Evolutionary conservation across 2,797 vertebrate species (phyloP).

Genomic region (Siniperca obscura): DNA sequence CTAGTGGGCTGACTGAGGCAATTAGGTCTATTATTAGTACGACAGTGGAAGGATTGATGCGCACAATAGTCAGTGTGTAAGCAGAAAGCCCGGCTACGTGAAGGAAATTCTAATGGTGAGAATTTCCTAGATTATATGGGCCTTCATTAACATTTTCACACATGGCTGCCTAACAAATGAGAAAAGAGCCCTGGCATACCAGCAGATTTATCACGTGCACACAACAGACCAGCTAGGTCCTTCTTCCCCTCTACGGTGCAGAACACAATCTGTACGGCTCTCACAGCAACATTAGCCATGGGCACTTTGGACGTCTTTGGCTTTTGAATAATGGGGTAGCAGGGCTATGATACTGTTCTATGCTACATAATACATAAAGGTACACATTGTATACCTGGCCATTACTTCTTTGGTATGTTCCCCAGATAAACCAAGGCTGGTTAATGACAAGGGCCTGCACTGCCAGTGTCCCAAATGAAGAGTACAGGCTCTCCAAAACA

Average conservation of each 20-base stretch:
- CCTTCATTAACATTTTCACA: conserved; percentile 99
- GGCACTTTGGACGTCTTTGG: conserved; percentile 69
- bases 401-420: conserved; percentile 33
- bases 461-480: conserved; percentile 56
- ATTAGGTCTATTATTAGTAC: conserved; percentile 91
- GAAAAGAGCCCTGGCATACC: conserved; percentile 90
- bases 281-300: conserved; percentile 66
- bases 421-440: conserved; percentile 36
- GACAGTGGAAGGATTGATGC: conserved; percentile 90
- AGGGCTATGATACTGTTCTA: conserved; percentile 48
- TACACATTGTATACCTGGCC: conserved; percentile 57
- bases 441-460: conserved; percentile 39
- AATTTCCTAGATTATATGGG: conserved; percentile 92
- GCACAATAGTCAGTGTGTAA: conserved; percentile 87
- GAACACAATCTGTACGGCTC: conserved; percentile 65
- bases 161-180: conserved; percentile 96
- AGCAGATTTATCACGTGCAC: conserved; percentile 88
- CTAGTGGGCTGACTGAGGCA: conserved; percentile 88
- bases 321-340: conserved; percentile 70
- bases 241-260: conserved; percentile 63
- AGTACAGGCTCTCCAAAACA: conserved; percentile 46
- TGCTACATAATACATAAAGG: conserved; percentile 65
- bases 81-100: conserved; percentile 90
- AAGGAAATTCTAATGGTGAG: conserved; percentile 91
- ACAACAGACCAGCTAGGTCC: conserved; percentile 77